Base-by-base conservation (phyloP, 2,797 vertebrate genomes). In the Lemur catta region DNA sequence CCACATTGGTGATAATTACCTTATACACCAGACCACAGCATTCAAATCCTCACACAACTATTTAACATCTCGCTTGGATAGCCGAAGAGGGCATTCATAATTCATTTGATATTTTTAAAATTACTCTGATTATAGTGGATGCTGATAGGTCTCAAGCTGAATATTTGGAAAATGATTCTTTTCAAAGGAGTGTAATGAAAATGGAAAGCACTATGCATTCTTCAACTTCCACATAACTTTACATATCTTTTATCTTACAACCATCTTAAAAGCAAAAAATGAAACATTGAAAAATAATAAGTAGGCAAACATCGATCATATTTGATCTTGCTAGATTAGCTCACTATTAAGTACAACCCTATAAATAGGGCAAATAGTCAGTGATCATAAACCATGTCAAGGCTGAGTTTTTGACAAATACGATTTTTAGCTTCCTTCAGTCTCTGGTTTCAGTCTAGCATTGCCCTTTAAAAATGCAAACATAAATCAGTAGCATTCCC, bases 401-500 rank as follows among this genome's bases (percentile, higher is more conserved):
- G 75, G 26, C 14, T 93, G 41, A 76, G 61, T 87, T 96, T 91
- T 91, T 88, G 59, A 97, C 46, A 97, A 96, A 97, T 67, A 87
- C 4, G 1, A 97, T 97, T 97, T 97, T 97, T 92, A 95, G 78
- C 48, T 97, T 96, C 69, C 48, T 97, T 95, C 81, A 91, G 46
- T 87, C 46, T 95, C 76, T 65, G 0, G 48, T 97, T 95, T 96
- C 89, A 94, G 3, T 30, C 6, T 43, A 97, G 50, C 61, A 85
- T 35, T 97, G 59, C 79, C 10, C 4, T 98, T 97, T 97, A 89
- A 97, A 94, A 97, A 96, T 55, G 76, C 30, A 94, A 46, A 59
- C 90, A 96, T 98, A 98, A 98, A 97, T 98, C 94, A 94, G 50
- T 48, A 61, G 0, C 96, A 71, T 97, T 97, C 76, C 41, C 52